Conservation (phyloP, 2,797 vertebrate species). For the Triplophysa yarkandensis region DNA sequence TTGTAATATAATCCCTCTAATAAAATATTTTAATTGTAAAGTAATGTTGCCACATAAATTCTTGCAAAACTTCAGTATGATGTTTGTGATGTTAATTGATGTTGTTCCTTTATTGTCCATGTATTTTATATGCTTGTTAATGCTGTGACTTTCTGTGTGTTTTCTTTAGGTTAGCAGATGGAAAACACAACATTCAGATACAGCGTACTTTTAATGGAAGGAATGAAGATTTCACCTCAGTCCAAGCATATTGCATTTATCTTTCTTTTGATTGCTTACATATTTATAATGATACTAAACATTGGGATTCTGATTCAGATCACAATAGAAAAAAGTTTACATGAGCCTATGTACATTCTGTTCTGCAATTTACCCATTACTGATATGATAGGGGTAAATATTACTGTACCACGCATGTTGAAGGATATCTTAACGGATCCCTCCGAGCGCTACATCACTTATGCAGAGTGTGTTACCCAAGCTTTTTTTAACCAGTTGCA, state of each 20-base stretch:
- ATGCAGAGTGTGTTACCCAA: slow-evolving; percentile 70
- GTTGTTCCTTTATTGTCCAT: not conserved
- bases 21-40: no score
- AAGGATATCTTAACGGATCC: slow-evolving; percentile 66
- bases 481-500: slow-evolving; percentile 80
- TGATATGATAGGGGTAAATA: slow-evolving; percentile 72
- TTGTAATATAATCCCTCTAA: no score
- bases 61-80: no score
- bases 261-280: slow-evolving; percentile 59
- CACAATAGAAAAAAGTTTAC: slow-evolving; percentile 61
- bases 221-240: slow-evolving; percentile 50
- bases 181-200: slow-evolving; percentile 57
- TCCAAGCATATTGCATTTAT: slow-evolving; percentile 54
- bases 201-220: slow-evolving; percentile 60
- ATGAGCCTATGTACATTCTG: slow-evolving; percentile 81
- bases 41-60: no score
- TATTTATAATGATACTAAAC: slow-evolving; percentile 64
- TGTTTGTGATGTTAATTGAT: no score
- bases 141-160: not conserved
- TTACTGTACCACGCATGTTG: slow-evolving; percentile 70
- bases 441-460: slow-evolving; percentile 70
- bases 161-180: slow-evolving; percentile 50
- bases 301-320: slow-evolving; percentile 60
- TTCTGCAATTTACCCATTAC: slow-evolving; percentile 77
- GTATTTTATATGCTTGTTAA: not conserved